These are phyloP conservation scores for Chrysolina oricalcia DNA, from an alignment of 2,888 invertebrate species.

Conservation along the genomic window DNA sequence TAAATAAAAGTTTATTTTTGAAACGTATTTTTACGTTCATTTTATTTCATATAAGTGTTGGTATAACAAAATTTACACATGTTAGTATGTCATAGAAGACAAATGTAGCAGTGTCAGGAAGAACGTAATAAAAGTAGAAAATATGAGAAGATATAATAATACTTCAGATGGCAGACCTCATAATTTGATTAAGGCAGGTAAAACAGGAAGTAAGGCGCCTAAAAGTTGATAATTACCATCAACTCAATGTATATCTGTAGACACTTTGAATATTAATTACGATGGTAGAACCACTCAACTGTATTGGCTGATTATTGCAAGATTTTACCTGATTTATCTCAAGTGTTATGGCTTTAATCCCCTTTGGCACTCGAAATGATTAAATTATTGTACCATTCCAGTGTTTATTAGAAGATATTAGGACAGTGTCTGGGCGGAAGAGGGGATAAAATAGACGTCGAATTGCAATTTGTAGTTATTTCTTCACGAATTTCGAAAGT, in stretches of 20 bases:
- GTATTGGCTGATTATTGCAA: neutral
- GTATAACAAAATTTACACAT: too few species aligned
- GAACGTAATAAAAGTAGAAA: neutral
- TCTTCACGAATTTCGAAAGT: conserved; percentile 12
- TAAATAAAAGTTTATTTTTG: too few species aligned
- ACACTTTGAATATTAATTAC: neutral
- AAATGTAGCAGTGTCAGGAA: neutral
- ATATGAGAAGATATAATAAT: neutral
- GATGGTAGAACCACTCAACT: neutral
- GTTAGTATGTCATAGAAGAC: too few species aligned
- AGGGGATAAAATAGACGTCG: conserved; percentile 16
- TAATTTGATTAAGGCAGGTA: neutral
- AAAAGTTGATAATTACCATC: neutral
- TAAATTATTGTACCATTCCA: conserved; percentile 11
- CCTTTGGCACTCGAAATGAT: conserved; percentile 9
- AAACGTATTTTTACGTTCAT: too few species aligned
- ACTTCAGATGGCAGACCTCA: neutral
- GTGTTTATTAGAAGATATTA: conserved; percentile 17
- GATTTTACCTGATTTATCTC: conserved; percentile 14
- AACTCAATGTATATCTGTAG: neutral
- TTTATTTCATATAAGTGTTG: too few species aligned
- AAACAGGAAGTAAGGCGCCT: neutral
- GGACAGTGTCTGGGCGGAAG: conserved; percentile 16
- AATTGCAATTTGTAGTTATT: conserved; percentile 21
- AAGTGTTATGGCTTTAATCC: conserved; percentile 14